Conservation (phyloP, 2,797 vertebrate genomes). For the Microcaecilia unicolor region DNA sequence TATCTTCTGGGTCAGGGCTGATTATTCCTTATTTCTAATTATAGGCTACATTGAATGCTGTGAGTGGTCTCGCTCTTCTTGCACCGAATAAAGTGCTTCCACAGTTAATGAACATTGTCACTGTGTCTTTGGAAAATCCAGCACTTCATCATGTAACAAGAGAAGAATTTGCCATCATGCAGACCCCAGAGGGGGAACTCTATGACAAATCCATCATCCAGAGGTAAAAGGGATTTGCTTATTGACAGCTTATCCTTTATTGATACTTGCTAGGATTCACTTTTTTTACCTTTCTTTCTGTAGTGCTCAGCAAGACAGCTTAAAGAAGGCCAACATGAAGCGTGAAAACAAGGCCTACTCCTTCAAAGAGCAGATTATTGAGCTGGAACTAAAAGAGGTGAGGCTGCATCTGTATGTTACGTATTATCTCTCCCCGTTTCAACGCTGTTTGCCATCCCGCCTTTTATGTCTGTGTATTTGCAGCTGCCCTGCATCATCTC, state of each 20-base stretch:
- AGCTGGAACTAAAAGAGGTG: conserved; percentile 94
- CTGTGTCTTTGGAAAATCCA: conserved; percentile 61
- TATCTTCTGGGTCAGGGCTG: too few relatives aligned
- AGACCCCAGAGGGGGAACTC: conserved; percentile 77
- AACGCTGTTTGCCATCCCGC: too few relatives aligned
- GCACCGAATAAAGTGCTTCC: conserved; percentile 79
- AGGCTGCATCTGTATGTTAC: not conserved
- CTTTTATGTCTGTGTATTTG: too few relatives aligned
- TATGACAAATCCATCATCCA: conserved; percentile 90
- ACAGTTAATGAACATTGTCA: conserved; percentile 67
- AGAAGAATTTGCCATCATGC: conserved; percentile 88
- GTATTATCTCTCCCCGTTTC: not conserved
- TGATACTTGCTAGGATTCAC: too few relatives aligned
- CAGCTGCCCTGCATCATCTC: too few relatives aligned
- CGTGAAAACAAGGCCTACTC: conserved; percentile 96
- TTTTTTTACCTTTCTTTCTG: conserved; percentile 1
- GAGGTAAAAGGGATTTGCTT: conserved; percentile 54
- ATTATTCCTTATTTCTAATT: too few relatives aligned
- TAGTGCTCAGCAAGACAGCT: conserved; percentile 87
- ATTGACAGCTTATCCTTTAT: not conserved
- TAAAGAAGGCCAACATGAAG: conserved; percentile 92
- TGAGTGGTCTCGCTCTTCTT: conserved; percentile 71
- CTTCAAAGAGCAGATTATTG: conserved; percentile 96
- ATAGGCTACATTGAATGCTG: conserved; percentile 82
- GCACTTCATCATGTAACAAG: conserved; percentile 74